Evolutionary conservation across 2,113 vertebrate genomes (phyloP).

Genomic region (Danionella cerebrum): DNA sequence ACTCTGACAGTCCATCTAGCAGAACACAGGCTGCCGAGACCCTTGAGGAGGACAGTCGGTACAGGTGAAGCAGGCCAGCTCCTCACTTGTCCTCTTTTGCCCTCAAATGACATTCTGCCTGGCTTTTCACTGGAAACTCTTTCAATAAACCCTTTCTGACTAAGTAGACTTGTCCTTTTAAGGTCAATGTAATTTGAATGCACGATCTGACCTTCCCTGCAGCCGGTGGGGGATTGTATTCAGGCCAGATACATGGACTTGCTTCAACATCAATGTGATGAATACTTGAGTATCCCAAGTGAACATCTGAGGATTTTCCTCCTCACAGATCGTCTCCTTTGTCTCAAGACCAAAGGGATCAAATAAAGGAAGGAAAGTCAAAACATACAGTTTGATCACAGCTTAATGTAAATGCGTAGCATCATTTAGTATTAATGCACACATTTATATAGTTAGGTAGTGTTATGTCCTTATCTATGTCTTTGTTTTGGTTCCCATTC

Average conservation of each 20-base stretch:
- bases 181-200: conserved; percentile 8
- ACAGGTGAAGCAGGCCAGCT: conserved; percentile 20
- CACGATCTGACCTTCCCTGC: neutral
- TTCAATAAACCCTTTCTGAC: conserved; percentile 12
- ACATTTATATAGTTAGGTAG: too few relatives aligned
- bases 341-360: neutral
- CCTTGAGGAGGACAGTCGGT: neutral
- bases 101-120: neutral
- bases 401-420: too few relatives aligned
- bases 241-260: neutral
- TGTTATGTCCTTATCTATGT: too few relatives aligned
- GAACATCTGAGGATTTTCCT: neutral
- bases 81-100: conserved; percentile 1
- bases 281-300: neutral
- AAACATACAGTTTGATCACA: too few relatives aligned
- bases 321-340: neutral
- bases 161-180: neutral
- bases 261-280: neutral
- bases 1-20: conserved; percentile 15
- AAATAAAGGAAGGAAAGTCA: neutral
- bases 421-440: too few relatives aligned
- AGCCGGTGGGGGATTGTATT: conserved; percentile 2
- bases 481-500: too few relatives aligned
- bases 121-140: conserved; percentile 18
- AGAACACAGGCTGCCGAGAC: neutral